Base-by-base conservation (phyloP, 2,888 invertebrate species). In the Acronicta leporina region DNA sequence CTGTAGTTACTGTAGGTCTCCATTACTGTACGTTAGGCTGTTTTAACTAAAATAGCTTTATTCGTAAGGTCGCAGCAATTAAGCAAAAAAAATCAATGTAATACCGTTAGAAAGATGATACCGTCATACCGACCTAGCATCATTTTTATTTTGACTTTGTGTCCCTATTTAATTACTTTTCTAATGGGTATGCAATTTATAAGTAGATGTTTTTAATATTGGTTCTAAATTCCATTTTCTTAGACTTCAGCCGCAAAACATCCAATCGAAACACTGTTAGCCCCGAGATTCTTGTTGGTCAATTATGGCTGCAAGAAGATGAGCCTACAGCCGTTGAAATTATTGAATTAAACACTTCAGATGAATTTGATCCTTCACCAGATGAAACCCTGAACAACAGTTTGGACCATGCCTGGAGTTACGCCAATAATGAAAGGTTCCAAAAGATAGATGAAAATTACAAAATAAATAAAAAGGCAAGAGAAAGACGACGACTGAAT, bases 261-360 rank as follows among this genome's bases (percentile, higher is more conserved):
- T 61, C 73, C 4, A 76, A 70, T 48, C 64, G 61, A 46, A 80
- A 81, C 41, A 59, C 73, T 5, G 69, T 79, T 0, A 68, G 63
- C 25, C 75, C 87, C 25, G 82, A 86, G n/a, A 73, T 83, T 15
- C 54, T 79, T 15, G 70, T 80, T 13, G 76, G 81, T 25, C 83
- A 83, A 46, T 60, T 85, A 59, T 87, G 87, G 88, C 52, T 83
- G 53, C 76, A 79, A 60, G 77, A 85, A 20, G 80, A 81, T 30
- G 72, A 80, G 42, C 59, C 66, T 43, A 69, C 78, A 11, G 79
- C 81, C 20, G 77, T 90, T 5, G 85, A 91, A 83, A 90, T 92
- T 16, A 83, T 86, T 46, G 93, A 92, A 83, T 68, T 92, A 8
- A 83, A 87, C 46, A 82, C 87, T 5, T 82, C 85, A 15, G 65